phyloP scores from a whole-genome alignment of 2,113 vertebrate species.

The Puffinus mauretanicus region DNA sequence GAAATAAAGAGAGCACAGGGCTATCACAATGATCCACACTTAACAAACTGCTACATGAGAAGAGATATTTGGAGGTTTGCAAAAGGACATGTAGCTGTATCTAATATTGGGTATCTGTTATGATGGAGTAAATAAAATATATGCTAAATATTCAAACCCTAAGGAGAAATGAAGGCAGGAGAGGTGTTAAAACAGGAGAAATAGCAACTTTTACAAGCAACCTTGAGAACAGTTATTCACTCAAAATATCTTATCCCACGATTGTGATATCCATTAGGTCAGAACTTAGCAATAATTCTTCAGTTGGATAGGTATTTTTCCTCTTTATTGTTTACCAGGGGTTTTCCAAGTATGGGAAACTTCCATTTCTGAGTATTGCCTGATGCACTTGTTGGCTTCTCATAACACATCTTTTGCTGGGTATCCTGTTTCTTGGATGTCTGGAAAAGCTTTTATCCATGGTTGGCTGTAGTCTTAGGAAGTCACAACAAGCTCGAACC shows the following conservation, averaged over 20 bases:
- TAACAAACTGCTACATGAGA: too few relatives aligned
- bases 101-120: not conserved
- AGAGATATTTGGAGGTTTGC: not conserved
- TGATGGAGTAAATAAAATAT: not conserved
- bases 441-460: not conserved
- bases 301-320: not conserved
- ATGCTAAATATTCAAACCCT: not conserved
- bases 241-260: not conserved
- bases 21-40: not conserved
- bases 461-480: not conserved
- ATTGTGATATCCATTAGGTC: not conserved
- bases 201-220: not conserved
- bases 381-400: not conserved
- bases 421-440: not conserved
- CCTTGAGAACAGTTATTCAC: not conserved
- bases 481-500: not conserved
- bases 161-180: not conserved
- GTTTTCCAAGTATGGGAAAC: not conserved
- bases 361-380: not conserved
- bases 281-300: not conserved
- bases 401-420: not conserved
- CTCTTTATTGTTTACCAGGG: not conserved
- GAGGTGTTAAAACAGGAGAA: not conserved
- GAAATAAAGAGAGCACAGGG: not conserved
- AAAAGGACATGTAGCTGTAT: not conserved